Evolutionary conservation across 2,797 vertebrate genomes (phyloP).

Genomic region (Tangara arthus): DNA sequence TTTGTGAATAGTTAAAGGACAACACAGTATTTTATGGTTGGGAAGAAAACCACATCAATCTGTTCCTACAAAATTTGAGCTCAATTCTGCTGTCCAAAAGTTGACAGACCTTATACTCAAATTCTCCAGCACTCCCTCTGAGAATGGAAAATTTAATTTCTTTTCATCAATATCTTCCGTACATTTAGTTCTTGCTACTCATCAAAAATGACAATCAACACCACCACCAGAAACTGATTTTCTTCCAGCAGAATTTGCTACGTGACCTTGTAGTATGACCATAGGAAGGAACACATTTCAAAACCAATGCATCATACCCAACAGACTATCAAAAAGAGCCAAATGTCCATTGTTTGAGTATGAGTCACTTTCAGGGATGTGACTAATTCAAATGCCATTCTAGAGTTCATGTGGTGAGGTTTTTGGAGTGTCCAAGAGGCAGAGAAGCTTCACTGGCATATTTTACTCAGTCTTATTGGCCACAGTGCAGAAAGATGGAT

Average conservation of each 20-base stretch:
- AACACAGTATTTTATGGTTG: background rate
- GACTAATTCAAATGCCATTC: background rate
- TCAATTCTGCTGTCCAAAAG: background rate
- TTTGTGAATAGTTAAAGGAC: background rate
- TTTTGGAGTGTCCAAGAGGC: background rate
- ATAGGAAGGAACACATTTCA: background rate
- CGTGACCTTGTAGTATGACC: background rate
- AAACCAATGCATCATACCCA: background rate
- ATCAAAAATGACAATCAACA: background rate
- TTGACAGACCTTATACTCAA: background rate
- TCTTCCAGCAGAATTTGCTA: background rate
- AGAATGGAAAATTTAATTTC: background rate
- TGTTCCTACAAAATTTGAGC: background rate
- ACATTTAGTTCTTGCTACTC: background rate
- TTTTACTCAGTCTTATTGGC: background rate
- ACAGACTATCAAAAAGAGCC: background rate
- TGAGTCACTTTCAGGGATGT: background rate
- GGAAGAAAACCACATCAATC: background rate
- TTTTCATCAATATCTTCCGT: background rate
- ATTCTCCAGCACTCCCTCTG: background rate
- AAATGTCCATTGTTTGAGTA: background rate
- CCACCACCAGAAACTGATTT: background rate
- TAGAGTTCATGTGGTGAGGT: background rate
- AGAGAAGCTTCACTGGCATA: background rate
- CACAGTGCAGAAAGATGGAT: background rate